phyloP scores from a whole-genome alignment of 2,113 vertebrate species.

The Furnarius figulus region DNA sequence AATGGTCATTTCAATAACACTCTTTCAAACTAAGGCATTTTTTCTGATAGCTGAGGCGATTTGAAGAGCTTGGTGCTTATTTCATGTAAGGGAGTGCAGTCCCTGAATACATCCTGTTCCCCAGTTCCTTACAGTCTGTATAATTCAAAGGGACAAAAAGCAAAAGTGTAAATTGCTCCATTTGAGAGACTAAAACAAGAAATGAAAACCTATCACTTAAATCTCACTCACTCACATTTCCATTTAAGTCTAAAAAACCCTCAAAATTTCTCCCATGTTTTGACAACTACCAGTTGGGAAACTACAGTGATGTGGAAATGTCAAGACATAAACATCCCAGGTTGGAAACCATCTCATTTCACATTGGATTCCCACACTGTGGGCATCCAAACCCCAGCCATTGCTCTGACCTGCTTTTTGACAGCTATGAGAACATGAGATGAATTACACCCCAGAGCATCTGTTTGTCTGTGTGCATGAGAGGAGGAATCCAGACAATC shows the following conservation, averaged over 20 bases:
- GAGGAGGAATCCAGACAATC: neutral
- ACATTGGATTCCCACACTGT: neutral
- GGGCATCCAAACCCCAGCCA: neutral
- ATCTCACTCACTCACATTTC: neutral
- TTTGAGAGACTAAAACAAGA: neutral
- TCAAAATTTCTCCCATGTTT: neutral
- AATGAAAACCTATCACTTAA: neutral
- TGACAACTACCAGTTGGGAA: constrained; percentile 32
- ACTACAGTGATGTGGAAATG: neutral
- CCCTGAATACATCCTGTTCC: neutral
- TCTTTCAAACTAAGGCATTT: neutral
- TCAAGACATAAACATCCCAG: constrained; percentile 43
- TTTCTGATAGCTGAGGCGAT: neutral
- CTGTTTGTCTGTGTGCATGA: neutral
- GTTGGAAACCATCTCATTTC: constrained; percentile 28
- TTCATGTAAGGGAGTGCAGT: neutral
- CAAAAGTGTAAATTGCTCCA: neutral
- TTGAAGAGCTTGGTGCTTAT: neutral
- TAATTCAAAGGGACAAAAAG: neutral
- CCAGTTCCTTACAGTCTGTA: neutral
- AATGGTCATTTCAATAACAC: neutral
- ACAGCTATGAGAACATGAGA: neutral
- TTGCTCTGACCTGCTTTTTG: neutral
- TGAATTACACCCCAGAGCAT: neutral
- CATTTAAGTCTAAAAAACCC: neutral